Evolutionary conservation across 2,113 vertebrate genomes (phyloP).

Genomic region (Tricholaema leucomelas): DNA sequence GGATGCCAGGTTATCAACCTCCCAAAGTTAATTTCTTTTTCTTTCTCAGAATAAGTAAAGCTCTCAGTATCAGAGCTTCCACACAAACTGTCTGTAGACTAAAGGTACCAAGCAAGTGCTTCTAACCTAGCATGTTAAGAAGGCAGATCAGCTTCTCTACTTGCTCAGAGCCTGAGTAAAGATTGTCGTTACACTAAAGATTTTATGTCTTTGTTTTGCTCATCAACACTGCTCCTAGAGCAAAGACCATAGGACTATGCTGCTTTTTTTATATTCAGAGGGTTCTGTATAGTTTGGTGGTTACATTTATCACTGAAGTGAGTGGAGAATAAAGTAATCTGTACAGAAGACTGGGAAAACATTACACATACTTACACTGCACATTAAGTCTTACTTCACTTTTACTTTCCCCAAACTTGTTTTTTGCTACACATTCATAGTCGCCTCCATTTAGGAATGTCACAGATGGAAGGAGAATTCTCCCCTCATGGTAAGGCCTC

Average conservation of each 20-base stretch:
- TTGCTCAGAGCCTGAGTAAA: neutral
- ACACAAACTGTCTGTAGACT: neutral
- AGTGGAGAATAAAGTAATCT: neutral
- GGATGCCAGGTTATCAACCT: neutral
- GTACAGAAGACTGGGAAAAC: neutral
- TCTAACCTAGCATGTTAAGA: neutral
- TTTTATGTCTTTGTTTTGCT: neutral
- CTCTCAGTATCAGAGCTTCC: neutral
- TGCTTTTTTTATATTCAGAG: neutral
- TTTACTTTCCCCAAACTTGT: slow-evolving; percentile 34
- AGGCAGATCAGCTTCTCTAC: neutral
- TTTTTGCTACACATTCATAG: slow-evolving; percentile 62
- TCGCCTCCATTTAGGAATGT: neutral
- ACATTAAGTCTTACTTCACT: slow-evolving; percentile 47
- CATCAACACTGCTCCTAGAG: neutral
- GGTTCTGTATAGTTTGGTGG: neutral
- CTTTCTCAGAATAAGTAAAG: neutral
- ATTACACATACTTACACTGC: slow-evolving; percentile 57
- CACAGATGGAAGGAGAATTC: slow-evolving; percentile 28
- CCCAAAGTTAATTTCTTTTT: neutral
- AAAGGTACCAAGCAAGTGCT: neutral
- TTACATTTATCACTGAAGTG: neutral
- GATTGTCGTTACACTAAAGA: neutral
- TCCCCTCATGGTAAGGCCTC: neutral
- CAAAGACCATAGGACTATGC: neutral